Conservation (phyloP, 35 echinoderm and acorn worm genomes). For the Strongylocentrotus purpuratus region DNA sequence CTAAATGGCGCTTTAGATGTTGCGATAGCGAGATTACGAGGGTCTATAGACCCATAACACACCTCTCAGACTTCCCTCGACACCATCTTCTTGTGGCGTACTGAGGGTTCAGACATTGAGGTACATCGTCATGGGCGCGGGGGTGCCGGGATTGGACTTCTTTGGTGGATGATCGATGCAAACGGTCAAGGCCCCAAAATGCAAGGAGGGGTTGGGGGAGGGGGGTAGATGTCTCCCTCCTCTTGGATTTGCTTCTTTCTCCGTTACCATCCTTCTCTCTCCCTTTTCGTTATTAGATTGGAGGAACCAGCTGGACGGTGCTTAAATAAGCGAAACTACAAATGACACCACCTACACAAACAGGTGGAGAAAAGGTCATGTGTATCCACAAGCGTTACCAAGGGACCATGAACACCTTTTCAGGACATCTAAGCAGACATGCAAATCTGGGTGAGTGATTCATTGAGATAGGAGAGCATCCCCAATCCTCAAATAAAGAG, state of each 20-base stretch:
- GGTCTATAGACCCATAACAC: too few relatives aligned
- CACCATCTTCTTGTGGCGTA: background rate
- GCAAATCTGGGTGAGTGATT: background rate
- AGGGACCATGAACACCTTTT: background rate
- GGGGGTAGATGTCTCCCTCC: too few relatives aligned
- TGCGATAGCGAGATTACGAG: background rate
- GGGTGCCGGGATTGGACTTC: too few relatives aligned
- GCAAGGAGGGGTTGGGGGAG: too few relatives aligned
- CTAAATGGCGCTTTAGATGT: background rate
- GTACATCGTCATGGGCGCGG: too few relatives aligned
- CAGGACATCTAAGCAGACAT: background rate
- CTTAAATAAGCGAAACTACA: background rate
- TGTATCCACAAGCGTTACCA: background rate
- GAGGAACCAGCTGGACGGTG: background rate
- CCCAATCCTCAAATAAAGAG: too few relatives aligned
- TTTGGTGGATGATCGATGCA: too few relatives aligned
- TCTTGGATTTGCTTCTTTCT: too few relatives aligned
- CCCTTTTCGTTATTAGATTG: too few relatives aligned
- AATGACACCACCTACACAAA: background rate
- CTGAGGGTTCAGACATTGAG: too few relatives aligned
- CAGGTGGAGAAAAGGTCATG: background rate
- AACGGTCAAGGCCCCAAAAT: too few relatives aligned
- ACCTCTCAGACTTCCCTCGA: background rate
- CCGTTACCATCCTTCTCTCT: too few relatives aligned
- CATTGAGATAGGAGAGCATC: background rate